phyloP scores from a whole-genome alignment of 1,140 invertebrate genomes.

The Sminthurinus signatus region DNA sequence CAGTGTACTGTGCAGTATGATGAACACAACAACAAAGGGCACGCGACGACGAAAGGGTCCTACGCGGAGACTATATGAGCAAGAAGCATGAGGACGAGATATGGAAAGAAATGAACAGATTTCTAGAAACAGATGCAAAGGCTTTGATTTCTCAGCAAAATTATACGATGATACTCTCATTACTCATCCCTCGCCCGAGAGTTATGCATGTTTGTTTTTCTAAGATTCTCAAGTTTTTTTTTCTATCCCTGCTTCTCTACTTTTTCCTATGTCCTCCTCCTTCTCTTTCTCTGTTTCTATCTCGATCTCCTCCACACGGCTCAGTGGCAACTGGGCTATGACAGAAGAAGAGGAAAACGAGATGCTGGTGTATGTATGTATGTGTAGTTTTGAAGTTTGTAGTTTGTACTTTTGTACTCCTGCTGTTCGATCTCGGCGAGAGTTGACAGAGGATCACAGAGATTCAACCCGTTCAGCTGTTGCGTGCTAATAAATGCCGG shows the following conservation, averaged over 20 bases:
- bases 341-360: no score
- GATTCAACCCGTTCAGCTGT: conserved; percentile 1
- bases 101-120: not conserved
- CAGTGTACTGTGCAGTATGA: not conserved
- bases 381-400: not conserved
- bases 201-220: conserved; percentile 15
- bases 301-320: no score
- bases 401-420: not conserved
- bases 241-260: no score
- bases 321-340: no score
- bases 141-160: conserved; percentile 13
- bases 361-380: not conserved
- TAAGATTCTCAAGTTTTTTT: not conserved
- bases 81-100: no score
- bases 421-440: conserved; percentile 1
- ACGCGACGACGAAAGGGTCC: not conserved
- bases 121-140: conserved; percentile 12
- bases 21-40: not conserved
- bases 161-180: conserved; percentile 15
- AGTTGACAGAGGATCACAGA: conserved; percentile 10
- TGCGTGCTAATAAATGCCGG: conserved; percentile 4
- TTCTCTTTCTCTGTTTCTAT: no score
- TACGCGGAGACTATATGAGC: no score
- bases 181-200: conserved; percentile 13
- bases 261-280: no score